Evolutionary conservation across 2,797 vertebrate species (phyloP), one percentile per base, ranked within the genome.

Genomic region (Anabas testudineus): DNA sequence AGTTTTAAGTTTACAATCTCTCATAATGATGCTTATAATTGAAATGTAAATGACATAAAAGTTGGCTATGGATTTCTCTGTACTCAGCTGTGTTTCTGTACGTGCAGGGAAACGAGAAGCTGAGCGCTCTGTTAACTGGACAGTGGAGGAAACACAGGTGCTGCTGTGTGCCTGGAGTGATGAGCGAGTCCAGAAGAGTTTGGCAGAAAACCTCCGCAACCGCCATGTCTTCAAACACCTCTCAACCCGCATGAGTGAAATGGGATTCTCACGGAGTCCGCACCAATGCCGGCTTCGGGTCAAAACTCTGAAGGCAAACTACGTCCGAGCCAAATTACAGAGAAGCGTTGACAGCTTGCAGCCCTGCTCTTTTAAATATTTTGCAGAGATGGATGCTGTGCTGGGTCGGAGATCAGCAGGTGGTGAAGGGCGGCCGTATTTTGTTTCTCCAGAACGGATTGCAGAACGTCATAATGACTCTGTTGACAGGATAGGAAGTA

Each of bases 221-320:
- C 86, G 86, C 3, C 88, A 89, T 0, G 87, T 91, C 28, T 91
- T 91, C 71, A 91, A 91, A 32, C 89, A 90, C 76, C 89, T 90
- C 2, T 87, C 90, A 1, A 61, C 72, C 14, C 86, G 90, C 39
- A 90, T 91, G 90, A 88, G 74, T 0, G 87, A 90, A 12, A 83
- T 87, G 86, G 90, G 89, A 2, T 91, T 90, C 74, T 77, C 69
- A 3, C 77, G 90, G 1, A 90, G 88, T 48, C 88, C 90, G 0
- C 89, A 90, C 76, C 90, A 91, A 71, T 91, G 90, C 22, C 80
- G 89, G 0, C 84, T 91, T 0, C 81, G 90, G 0, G 90, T 91
- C 15, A 91, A 91, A 66, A 91, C 90, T 0, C 84, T 91, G 16
- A 91, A 91, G 69, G 90, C 90, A 1, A 90, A 90, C 71, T 91